Conservation (phyloP, 2,888 invertebrate genomes). For the Heliconius ethilla region DNA sequence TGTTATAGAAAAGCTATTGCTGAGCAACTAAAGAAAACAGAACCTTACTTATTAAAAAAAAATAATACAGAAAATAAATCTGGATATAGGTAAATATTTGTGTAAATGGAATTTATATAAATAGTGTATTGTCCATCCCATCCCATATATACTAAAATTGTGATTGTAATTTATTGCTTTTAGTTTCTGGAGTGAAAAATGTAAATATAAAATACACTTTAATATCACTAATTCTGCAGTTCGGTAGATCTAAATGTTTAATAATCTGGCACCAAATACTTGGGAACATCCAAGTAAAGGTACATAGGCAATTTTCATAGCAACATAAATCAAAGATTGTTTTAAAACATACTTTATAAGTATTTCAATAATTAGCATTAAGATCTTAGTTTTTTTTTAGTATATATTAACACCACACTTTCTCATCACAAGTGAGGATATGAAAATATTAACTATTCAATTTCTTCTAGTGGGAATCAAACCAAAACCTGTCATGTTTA, state of each 20-base stretch:
- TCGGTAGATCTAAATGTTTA: too few relatives aligned
- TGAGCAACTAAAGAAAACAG: slow-evolving; percentile 55
- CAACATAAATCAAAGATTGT: too few relatives aligned
- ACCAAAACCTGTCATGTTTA: too few relatives aligned
- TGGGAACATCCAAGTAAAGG: neutral
- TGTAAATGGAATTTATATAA: neutral
- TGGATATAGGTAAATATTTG: slow-evolving; percentile 15
- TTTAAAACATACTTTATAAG: too few relatives aligned
- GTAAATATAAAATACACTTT: neutral
- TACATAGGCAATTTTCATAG: too few relatives aligned
- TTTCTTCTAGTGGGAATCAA: too few relatives aligned
- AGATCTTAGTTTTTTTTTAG: too few relatives aligned
- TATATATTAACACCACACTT: too few relatives aligned
- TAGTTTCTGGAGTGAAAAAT: neutral
- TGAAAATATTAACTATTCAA: too few relatives aligned
- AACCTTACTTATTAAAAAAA: slow-evolving; percentile 61
- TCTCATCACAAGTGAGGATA: too few relatives aligned
- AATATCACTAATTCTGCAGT: too few relatives aligned
- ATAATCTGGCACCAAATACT: neutral
- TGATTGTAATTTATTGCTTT: neutral
- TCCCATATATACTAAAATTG: neutral
- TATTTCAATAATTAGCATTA: too few relatives aligned
- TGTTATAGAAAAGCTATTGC: slow-evolving; percentile 53
- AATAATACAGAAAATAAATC: neutral
- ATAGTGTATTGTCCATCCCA: neutral